Percentiles rank a stretch among this genome's conserved stretches.
These are phyloP conservation scores for Hyperoplus immaculatus DNA, from an alignment of 2,797 vertebrate species.

Conservation along the genomic window DNA sequence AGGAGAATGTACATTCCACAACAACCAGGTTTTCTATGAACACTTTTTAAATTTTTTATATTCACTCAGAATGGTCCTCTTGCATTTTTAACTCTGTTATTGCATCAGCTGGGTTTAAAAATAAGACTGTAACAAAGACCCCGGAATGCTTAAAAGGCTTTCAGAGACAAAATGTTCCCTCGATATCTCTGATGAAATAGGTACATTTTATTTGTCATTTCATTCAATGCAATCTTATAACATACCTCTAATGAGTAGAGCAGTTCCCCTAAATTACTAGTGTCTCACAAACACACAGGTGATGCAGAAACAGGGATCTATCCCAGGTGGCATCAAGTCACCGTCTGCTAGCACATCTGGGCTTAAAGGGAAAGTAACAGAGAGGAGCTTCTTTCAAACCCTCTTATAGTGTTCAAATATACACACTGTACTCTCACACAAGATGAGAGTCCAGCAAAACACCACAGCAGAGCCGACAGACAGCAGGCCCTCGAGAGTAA, in stretches of 20 bases:
- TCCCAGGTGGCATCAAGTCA: slow-evolving; percentile 37
- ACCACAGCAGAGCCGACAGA: slow-evolving; percentile 31
- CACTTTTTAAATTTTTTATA: slow-evolving; percentile 43
- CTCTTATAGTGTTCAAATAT: neutral
- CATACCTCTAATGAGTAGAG: neutral
- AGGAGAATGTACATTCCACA: slow-evolving; percentile 10
- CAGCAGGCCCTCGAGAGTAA: slow-evolving; percentile 2
- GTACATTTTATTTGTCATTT: neutral
- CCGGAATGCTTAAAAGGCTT: slow-evolving; percentile 3
- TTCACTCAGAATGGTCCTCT: slow-evolving; percentile 47
- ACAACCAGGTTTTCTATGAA: slow-evolving; percentile 13
- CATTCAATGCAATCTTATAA: slow-evolving; percentile 4
- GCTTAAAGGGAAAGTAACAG: slow-evolving; percentile 32
- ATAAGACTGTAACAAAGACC: neutral
- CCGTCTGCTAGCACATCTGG: slow-evolving; percentile 28
- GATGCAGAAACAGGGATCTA: slow-evolving; percentile 40
- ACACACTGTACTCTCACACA: neutral
- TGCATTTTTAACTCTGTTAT: slow-evolving; percentile 59
- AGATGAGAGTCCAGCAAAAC: slow-evolving; percentile 31
- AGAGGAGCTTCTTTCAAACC: neutral
- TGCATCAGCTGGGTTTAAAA: slow-evolving; percentile 58
- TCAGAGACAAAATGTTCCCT: slow-evolving; percentile 11
- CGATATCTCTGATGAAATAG: neutral
- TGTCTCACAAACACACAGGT: slow-evolving; percentile 27
- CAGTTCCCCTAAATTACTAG: neutral